Evolutionary conservation across 1,140 invertebrate species (phyloP), one percentile per base, ranked within the genome.

Genomic region (Drosophila murphyi): DNA sequence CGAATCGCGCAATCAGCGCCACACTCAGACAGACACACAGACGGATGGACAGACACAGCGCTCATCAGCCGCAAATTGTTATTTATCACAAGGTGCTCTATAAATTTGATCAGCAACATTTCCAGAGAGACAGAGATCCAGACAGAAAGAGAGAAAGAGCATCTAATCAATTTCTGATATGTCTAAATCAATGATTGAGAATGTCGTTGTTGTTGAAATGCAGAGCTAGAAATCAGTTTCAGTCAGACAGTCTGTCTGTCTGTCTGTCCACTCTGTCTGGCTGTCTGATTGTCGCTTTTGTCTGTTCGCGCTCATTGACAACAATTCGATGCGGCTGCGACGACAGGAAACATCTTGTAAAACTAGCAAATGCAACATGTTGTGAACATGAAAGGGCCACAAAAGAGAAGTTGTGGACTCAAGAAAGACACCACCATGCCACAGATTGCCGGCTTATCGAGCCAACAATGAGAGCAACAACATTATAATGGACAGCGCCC

Each of bases 261-360:
- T 41, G 45, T 59, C 37, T 39, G 32, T 56, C 50, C 3, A 2
- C 39, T 12, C 47, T 57, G 52, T 63, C 29, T 7, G 45, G 20
- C 31, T 37, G 65, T 51, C 47, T 35, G 52, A 3, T 28, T 65
- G 70, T 67, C 54, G 20, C 62, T 39, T 67, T 72, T 70, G 65
- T 74, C 57, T 55, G 65, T 72, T 76, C 70, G 57, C 62, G 75
- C 56, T 73, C 89, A 91, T 91, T 91, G 90, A 90, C 85, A 83
- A 91, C 80, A 90, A 87, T 87, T 90, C 90, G 90, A 91, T 90
- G 80, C 76, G 78, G 78, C 83, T 87, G 74, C 82, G 74, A 80
- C 86, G 90, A 91, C 89, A 91, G 90, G 90, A 91, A 91, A 91
- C 90, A 91, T 91, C 89, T 81, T 91, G 90, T 91, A 91, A 91